A percentile compares a stretch with the other conserved stretches of the same genome.
Evolutionary conservation across 2,888 invertebrate species (phyloP).

Genomic region (Zygothrica quintamaculata): DNA sequence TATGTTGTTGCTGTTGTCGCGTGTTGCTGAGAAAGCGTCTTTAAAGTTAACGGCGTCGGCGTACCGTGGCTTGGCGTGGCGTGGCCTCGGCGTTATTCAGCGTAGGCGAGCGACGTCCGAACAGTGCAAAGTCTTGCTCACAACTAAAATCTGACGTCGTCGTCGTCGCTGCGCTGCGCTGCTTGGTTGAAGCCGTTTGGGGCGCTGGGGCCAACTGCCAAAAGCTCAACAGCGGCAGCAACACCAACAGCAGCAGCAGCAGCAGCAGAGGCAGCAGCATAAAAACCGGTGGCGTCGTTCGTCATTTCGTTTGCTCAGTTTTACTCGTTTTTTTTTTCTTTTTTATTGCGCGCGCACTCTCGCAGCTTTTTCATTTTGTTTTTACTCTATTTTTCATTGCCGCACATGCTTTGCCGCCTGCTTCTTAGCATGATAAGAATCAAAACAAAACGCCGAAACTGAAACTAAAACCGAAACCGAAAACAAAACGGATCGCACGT

Average conservation of each 20-base stretch:
- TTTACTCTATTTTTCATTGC: constrained; percentile 66
- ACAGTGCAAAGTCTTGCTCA: constrained; percentile 80
- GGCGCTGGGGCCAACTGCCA: constrained; percentile 23
- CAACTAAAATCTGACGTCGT: constrained; percentile 65
- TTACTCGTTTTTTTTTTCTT: constrained; percentile 19
- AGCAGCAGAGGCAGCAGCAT: constrained; percentile 22
- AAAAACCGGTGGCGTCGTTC: constrained; percentile 43
- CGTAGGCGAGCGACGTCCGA: constrained; percentile 68
- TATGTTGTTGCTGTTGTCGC: constrained; percentile 37
- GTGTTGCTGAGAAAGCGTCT: constrained; percentile 32
- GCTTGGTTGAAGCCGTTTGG: constrained; percentile 25
- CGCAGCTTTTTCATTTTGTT: constrained; percentile 68
- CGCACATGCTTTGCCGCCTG: constrained; percentile 51
- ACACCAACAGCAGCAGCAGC: constrained; percentile 6
- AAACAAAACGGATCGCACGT: too few relatives aligned
- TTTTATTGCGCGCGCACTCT: constrained; percentile 48
- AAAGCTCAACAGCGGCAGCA: constrained; percentile 43
- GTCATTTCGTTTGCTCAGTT: constrained; percentile 8
- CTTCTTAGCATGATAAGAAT: constrained; percentile 74
- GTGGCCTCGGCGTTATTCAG: constrained; percentile 25
- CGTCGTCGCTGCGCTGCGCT: constrained; percentile 46
- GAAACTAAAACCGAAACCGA: too few relatives aligned
- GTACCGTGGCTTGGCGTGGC: constrained; percentile 43
- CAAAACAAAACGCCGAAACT: constrained; percentile 78
- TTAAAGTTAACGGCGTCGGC: constrained; percentile 5